phyloP scores from a whole-genome alignment of 2,113 vertebrate species.

The Myotis lucifugus region DNA sequence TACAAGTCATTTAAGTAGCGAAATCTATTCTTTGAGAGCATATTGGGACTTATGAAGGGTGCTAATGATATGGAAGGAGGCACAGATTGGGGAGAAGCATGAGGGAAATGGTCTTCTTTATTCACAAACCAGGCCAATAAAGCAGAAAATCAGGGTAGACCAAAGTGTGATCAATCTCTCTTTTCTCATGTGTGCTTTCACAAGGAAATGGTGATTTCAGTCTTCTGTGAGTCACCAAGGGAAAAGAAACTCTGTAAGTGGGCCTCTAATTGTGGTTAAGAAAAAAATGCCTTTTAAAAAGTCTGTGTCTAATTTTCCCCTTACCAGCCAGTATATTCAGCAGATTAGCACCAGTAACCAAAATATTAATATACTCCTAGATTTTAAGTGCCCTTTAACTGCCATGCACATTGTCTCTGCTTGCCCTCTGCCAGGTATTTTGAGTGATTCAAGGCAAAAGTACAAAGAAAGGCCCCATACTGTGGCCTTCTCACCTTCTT shows the following conservation, averaged over 20 bases:
- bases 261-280: slow-evolving; percentile 70
- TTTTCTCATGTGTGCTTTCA: slow-evolving; percentile 50
- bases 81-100: neutral
- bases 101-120: neutral
- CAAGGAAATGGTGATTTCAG: slow-evolving; percentile 58
- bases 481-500: neutral
- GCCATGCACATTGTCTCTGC: neutral
- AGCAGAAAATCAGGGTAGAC: neutral
- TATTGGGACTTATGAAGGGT: neutral
- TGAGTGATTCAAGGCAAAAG: neutral
- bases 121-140: neutral
- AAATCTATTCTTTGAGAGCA: neutral
- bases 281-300: slow-evolving; percentile 52
- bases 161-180: slow-evolving; percentile 46
- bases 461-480: neutral
- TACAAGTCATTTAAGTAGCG: neutral
- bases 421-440: neutral
- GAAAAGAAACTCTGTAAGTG: slow-evolving; percentile 58
- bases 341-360: slow-evolving; percentile 57
- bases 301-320: slow-evolving; percentile 48
- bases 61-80: neutral
- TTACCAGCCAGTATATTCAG: slow-evolving; percentile 43
- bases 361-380: slow-evolving; percentile 40
- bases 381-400: slow-evolving; percentile 10
- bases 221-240: slow-evolving; percentile 65